Base-by-base conservation (phyloP, 2,113 vertebrate species). In the Lepus americanus region DNA sequence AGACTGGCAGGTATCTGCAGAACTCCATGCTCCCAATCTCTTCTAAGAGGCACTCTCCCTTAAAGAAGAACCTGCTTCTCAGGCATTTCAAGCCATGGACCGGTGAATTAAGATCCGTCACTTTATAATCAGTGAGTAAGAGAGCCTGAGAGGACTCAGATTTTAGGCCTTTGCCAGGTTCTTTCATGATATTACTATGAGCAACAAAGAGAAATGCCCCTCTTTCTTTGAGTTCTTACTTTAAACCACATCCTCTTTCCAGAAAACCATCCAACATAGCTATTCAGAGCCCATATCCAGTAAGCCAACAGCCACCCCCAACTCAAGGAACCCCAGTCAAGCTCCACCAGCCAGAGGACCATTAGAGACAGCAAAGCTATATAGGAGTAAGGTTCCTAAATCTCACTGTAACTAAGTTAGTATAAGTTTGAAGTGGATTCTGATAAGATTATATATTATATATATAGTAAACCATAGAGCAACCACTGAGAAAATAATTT, bases 401-500 rank as follows among this genome's bases (percentile, higher is more conserved):
- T 36, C 19, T 61, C 39, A 81, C 14, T 81, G 1, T 23, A 87
- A 81, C 16, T 53, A 36, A 79, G 9, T 36, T 83, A 70, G 1
- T 76, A 93, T 20, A 85, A 85, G 51, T 25, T 23, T 61, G 36
- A 70, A 89, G 13, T 70, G 6, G 33, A 78, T 84, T 72, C 36
- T 79, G 20, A 33, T 69, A 74, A 73, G 66, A 64, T 39, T 39
- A 39, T 39, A 39, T 39, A 5, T 39, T 36, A 36, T 81, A n/a
- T 39, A 51, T 27, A 86, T 55, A 90, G 1, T 59, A 76, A 81
- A 25, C 67, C 25, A 17, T 59, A 90, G 63, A 77, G 70, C 51
- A 82, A 44, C 13, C 27, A 77, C 16, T 29, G 78, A 69, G 78
- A 88, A 88, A 92, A 61, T 63, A 82, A 95, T 36, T 63, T 66